A percentile compares a stretch with the other conserved stretches of the same genome.
phyloP scores from a whole-genome alignment of 1,140 invertebrate genomes.

The Scylla paramamosain region DNA sequence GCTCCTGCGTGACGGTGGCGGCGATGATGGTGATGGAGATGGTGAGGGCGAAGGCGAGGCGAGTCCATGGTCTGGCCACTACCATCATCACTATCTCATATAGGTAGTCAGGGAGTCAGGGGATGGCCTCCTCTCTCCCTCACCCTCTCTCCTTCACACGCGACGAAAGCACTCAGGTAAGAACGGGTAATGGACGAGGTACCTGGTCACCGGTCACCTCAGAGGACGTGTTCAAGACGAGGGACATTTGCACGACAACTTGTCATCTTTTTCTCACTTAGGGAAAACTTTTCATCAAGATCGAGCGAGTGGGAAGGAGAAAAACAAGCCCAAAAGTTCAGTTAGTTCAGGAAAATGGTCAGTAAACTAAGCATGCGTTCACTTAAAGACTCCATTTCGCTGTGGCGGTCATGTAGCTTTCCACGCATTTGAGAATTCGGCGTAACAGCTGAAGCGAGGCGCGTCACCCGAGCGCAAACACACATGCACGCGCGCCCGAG shows the following conservation, averaged over 20 bases:
- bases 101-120: neutral
- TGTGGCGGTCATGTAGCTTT: neutral
- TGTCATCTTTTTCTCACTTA: neutral
- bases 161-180: neutral
- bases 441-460: neutral
- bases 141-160: neutral
- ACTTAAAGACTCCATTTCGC: constrained; percentile 2
- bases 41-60: neutral
- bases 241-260: neutral
- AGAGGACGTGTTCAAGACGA: neutral
- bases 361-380: neutral
- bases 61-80: neutral
- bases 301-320: neutral
- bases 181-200: neutral
- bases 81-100: constrained; percentile 26
- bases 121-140: neutral
- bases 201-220: neutral
- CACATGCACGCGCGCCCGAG: neutral
- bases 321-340: neutral
- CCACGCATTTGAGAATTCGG: neutral
- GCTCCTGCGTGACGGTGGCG: constrained; percentile 26
- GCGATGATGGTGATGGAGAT: neutral
- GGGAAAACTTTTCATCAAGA: neutral
- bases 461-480: neutral
- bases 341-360: neutral